Conservation (phyloP, 2,113 vertebrate genomes). For the Psammodynastes pulverulentus region DNA sequence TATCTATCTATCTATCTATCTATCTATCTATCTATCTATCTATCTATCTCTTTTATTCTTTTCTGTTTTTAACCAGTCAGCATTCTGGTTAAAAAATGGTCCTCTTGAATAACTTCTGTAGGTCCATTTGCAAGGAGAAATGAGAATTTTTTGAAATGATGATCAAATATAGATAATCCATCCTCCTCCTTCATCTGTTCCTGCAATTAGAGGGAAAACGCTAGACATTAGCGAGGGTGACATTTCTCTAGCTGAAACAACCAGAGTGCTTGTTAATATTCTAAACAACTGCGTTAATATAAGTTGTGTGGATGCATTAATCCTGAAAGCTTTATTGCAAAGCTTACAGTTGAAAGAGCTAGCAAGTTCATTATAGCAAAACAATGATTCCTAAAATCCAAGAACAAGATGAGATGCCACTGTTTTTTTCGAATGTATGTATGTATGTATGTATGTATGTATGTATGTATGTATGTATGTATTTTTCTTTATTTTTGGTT, state of each 20-base stretch:
- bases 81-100: not conserved
- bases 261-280: not conserved
- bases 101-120: not conserved
- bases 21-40: too few relatives aligned
- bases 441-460: accelerated
- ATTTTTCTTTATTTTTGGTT: too few relatives aligned
- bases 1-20: too few relatives aligned
- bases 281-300: not conserved
- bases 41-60: not conserved
- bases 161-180: not conserved
- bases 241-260: not conserved
- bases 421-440: not conserved
- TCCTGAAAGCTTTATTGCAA: not conserved
- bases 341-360: not conserved
- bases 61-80: not conserved
- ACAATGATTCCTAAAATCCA: constrained; percentile 20
- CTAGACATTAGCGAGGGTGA: not conserved
- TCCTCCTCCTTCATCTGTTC: not conserved
- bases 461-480: accelerated
- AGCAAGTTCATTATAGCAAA: constrained; percentile 1
- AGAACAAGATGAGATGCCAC: constrained; percentile 29
- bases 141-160: not conserved
- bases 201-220: not conserved
- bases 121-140: not conserved
- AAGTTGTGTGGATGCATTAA: not conserved